Evolutionary conservation across 2,888 invertebrate species (phyloP).

Genomic region (Epistrophella euchroma): DNA sequence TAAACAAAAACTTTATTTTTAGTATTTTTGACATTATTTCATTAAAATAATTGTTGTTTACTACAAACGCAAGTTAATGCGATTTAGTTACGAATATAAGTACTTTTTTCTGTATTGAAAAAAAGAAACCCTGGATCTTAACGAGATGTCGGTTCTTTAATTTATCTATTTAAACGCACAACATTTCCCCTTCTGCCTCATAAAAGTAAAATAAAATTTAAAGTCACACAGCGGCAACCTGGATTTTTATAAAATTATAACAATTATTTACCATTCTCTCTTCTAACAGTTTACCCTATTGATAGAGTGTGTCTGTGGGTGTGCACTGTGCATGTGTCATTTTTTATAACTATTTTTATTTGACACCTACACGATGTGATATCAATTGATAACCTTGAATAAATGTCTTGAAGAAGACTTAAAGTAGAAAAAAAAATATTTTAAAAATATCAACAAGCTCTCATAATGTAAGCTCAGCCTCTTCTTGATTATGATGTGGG

Average conservation of each 20-base stretch:
- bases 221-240: neutral
- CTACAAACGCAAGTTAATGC: too few relatives aligned
- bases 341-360: conserved; percentile 47
- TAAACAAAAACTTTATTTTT: too few relatives aligned
- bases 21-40: too few relatives aligned
- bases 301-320: conserved; percentile 14
- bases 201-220: too few relatives aligned
- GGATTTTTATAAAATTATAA: neutral
- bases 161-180: too few relatives aligned
- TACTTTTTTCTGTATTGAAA: too few relatives aligned
- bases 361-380: conserved; percentile 53
- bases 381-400: conserved; percentile 63
- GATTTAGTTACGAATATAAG: too few relatives aligned
- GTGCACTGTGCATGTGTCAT: conserved; percentile 40
- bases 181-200: too few relatives aligned
- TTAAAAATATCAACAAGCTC: neutral
- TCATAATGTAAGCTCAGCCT: neutral
- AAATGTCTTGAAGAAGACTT: conserved; percentile 22
- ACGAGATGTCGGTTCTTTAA: too few relatives aligned
- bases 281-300: conserved; percentile 17
- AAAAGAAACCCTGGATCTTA: too few relatives aligned
- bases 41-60: too few relatives aligned
- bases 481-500: conserved; percentile 24
- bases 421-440: neutral
- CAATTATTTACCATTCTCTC: conserved; percentile 25